Evolutionary conservation across 92 coral and sea anemone species (phyloP), one percentile per base, ranked within the genome.

Genomic region (Nematostella vectensis): DNA sequence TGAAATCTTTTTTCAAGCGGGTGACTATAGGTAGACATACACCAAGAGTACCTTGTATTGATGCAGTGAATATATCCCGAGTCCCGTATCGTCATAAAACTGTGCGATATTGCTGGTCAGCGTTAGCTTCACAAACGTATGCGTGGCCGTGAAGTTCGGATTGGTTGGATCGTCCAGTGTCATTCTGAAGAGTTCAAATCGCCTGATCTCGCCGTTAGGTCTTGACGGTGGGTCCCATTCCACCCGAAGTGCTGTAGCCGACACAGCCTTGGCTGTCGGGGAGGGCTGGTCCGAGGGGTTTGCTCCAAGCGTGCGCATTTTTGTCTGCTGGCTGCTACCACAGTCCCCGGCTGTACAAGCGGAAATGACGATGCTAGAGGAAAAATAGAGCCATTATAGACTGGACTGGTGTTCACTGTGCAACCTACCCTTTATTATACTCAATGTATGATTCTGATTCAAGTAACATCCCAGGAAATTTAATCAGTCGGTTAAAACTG

Each of bases 1-100:
- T n/a, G n/a, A n/a, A n/a, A n/a, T n/a, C n/a, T n/a, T n/a, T n/a
- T n/a, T n/a, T n/a, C n/a, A n/a, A n/a, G n/a, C n/a, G n/a, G n/a
- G n/a, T n/a, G n/a, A n/a, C n/a, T n/a, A n/a, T n/a, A n/a, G n/a
- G n/a, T n/a, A n/a, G n/a, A n/a, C n/a, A n/a, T n/a, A n/a, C n/a
- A n/a, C n/a, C n/a, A n/a, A n/a, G n/a, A n/a, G n/a, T n/a, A 86
- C 99, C 88, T 86, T 78, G 67, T 93, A 93, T 38, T 81, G 91
- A 24, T 86, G 99, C 30, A 67, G 52, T 4, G 99, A 93, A 69
- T 69, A 93, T 62, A 93, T 75, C 23, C 85, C 94, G 31, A 89
- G 76, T 12, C 77, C 85, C 6, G 54, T 51, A 66, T 93, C 99
- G 24, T 55, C 84, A 62, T 58, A 69, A 29, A 58, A 67, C 8